A percentile compares a stretch with the other conserved stretches of the same genome.
Evolutionary conservation across 2,888 invertebrate genomes (phyloP).

Genomic region (Bembecia ichneumoniformis): DNA sequence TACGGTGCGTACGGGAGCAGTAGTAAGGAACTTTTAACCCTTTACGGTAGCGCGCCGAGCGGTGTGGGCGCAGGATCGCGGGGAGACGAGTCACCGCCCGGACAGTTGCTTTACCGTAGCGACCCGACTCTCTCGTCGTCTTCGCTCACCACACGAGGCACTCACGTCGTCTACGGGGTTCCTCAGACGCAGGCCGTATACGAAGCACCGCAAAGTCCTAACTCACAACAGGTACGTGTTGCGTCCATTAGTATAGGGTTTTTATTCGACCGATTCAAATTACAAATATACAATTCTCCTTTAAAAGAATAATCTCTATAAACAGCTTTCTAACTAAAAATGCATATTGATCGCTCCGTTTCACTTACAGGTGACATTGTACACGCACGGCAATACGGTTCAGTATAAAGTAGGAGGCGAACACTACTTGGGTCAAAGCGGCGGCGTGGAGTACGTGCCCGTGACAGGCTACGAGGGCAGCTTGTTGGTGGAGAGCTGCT

Average conservation of each 20-base stretch:
- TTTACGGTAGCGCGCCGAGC: conserved; percentile 45
- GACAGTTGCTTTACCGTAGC: conserved; percentile 73
- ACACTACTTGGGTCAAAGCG: conserved; percentile 42
- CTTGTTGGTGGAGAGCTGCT: conserved; percentile 56
- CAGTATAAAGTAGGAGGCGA: conserved; percentile 69
- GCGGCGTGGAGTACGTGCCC: conserved; percentile 60
- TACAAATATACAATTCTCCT: too few species aligned
- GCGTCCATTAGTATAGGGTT: not conserved
- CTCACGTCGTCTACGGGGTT: conserved; percentile 63
- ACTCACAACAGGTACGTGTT: conserved; percentile 62
- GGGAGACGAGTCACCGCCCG: conserved; percentile 68
- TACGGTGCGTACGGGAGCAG: conserved; percentile 28
- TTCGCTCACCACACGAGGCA: conserved; percentile 63
- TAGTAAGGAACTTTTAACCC: conserved; percentile 34
- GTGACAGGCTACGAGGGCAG: conserved; percentile 64
- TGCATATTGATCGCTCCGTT: not conserved
- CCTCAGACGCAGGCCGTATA: conserved; percentile 61
- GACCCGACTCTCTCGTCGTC: conserved; percentile 79
- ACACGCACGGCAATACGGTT: conserved; percentile 66
- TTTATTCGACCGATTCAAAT: not conserved
- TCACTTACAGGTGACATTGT: conserved; percentile 65
- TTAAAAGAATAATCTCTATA: too few species aligned
- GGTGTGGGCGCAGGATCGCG: conserved; percentile 31
- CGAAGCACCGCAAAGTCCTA: conserved; percentile 72
- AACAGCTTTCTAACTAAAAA: too few species aligned